Base-by-base conservation (phyloP, 2,888 invertebrate genomes). In the Tortrix viridana region DNA sequence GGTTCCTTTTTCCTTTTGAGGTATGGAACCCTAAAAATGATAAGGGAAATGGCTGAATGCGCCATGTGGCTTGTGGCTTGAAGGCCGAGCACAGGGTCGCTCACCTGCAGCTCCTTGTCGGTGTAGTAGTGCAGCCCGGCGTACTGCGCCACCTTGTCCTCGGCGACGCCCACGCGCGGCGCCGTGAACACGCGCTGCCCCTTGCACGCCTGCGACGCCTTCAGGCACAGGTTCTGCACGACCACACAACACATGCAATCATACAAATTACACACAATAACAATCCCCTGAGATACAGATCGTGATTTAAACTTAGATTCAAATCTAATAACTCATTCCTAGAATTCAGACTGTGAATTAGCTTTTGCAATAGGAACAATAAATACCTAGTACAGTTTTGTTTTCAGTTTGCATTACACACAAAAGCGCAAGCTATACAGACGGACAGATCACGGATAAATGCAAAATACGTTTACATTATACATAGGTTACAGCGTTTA, bases 81-180 rank as follows among this genome's bases (percentile, higher is more conserved):
- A n/a, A n/a, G n/a, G n/a, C n/a, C n/a, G 7, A 26, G 26, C 26
- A 3, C 26, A 26, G 37, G 20, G 49, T 43, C 5, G 6, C 23
- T 68, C 86, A 94, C 96, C 93, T 97, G 96, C 57, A 98, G 89
- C 81, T 98, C 98, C 90, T 98, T 98, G 86, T 98, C 98, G 6
- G 96, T 96, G 87, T 98, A 98, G 85, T 98, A 98, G 81, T 98
- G 97, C 0, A 98, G 92, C 0, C 96, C 96, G 0, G 97, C 98
- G 83, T 97, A 98, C 81, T 98, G 98, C 0, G 98, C 96, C 20
- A 98, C 96, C 86, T 97, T 97, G 82, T 97, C 97, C 72, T 97
- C 97, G 1, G 97, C 96, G 7, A 98, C 97, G 48, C 98, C 98
- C 73, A 98, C 95, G 71, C 97, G 94, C 7, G 98, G 97, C 65